Conservation (phyloP, 2,888 invertebrate genomes). For the Pinctada fucata region DNA sequence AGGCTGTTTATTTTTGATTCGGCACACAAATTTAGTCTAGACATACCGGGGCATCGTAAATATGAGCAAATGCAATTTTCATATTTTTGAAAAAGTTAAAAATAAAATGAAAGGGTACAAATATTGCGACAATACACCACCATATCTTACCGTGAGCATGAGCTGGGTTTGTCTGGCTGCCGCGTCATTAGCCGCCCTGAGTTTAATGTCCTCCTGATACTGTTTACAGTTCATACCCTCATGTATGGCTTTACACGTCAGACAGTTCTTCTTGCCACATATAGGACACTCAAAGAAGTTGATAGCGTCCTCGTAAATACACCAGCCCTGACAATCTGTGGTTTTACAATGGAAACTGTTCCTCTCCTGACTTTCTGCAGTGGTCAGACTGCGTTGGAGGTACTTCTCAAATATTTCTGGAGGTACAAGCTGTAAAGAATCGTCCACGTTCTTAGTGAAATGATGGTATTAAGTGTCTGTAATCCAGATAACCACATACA, state of each 20-base stretch:
- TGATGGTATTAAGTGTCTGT: too few species aligned
- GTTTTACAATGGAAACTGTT: slow-evolving; percentile 93
- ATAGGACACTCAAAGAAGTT: slow-evolving; percentile 90
- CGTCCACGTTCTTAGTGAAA: too few species aligned
- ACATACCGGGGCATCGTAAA: too few species aligned
- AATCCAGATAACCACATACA: too few species aligned
- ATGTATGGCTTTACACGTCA: slow-evolving; percentile 86
- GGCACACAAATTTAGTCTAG: too few species aligned
- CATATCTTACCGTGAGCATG: slow-evolving; percentile 83
- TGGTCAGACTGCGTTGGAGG: slow-evolving; percentile 87
- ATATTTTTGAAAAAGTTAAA: too few species aligned
- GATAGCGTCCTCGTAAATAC: slow-evolving; percentile 91
- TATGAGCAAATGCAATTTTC: too few species aligned
- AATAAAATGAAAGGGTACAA: too few species aligned
- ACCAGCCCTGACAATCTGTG: slow-evolving; percentile 92
- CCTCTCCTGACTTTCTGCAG: slow-evolving; percentile 88
- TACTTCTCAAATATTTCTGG: slow-evolving; percentile 85
- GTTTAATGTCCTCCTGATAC: slow-evolving; percentile 84
- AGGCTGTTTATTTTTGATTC: too few species aligned
- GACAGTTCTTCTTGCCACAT: slow-evolving; percentile 87
- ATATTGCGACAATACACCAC: too few species aligned
- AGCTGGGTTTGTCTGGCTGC: slow-evolving; percentile 86
- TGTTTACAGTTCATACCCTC: slow-evolving; percentile 85
- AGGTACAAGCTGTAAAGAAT: slow-evolving; percentile 54
- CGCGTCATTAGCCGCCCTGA: slow-evolving; percentile 82